Evolutionary conservation across 2,113 vertebrate genomes (phyloP).

Genomic region (Scopus umbretta): DNA sequence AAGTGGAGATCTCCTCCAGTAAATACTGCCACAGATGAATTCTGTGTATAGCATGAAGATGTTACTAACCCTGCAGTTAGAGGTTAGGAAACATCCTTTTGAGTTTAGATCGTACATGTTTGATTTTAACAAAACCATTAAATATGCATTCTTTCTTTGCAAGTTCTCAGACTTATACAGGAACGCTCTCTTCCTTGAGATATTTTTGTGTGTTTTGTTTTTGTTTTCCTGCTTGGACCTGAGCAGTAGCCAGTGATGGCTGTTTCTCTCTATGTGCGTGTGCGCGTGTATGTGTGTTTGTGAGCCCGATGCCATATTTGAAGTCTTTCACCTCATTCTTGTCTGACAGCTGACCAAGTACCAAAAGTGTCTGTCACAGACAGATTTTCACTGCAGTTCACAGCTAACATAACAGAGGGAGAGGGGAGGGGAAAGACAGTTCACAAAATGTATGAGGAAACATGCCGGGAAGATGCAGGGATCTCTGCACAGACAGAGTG

Average conservation of each 20-base stretch:
- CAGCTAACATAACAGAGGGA: conserved; percentile 62
- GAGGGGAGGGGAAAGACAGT: conserved; percentile 61
- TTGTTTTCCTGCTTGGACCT: neutral
- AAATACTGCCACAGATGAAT: neutral
- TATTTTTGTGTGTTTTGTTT: neutral
- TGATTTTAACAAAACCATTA: neutral
- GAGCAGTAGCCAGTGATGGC: conserved; percentile 27
- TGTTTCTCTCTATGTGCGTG: neutral
- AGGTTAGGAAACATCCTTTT: neutral
- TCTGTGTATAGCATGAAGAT: neutral
- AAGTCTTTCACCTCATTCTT: conserved; percentile 65
- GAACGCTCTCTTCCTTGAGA: neutral
- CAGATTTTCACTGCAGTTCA: conserved; percentile 60
- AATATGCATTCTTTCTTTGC: neutral
- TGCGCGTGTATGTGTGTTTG: neutral
- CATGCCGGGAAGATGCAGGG: conserved; percentile 44
- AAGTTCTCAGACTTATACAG: neutral
- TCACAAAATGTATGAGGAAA: conserved; percentile 55
- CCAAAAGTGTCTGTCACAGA: conserved; percentile 54
- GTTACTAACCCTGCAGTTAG: neutral
- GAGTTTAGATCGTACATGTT: neutral
- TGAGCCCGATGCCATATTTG: conserved; percentile 60
- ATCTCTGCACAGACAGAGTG: conserved; percentile 43
- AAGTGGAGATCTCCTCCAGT: neutral
- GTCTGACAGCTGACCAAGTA: conserved; percentile 62